These are phyloP conservation scores for Penaeus chinensis DNA, from an alignment of 1,140 invertebrate genomes.

Conservation along the genomic window DNA sequence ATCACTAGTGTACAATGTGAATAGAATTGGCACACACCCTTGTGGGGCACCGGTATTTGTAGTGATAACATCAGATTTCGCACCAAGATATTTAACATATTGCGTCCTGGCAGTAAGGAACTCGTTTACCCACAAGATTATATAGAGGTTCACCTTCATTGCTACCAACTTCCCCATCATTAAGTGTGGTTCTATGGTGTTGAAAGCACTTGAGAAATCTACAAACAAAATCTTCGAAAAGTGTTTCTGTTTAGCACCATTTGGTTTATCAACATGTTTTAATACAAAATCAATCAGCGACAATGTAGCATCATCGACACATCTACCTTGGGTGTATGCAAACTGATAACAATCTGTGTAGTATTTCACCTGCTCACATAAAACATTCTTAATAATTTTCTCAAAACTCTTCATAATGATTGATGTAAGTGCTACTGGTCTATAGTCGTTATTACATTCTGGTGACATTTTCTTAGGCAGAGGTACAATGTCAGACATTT, in stretches of 20 bases:
- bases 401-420: constrained; percentile 29
- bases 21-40: no score
- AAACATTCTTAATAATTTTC: no score
- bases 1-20: no score
- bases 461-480: constrained; percentile 13
- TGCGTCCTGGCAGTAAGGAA: background rate
- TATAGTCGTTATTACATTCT: constrained; percentile 1
- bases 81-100: constrained; percentile 12
- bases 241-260: no score
- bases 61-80: no score
- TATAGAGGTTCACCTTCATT: constrained; percentile 3
- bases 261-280: constrained; percentile 11
- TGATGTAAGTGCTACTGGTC: constrained; percentile 18
- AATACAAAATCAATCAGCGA: background rate
- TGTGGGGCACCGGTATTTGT: no score
- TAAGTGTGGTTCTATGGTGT: constrained; percentile 15
- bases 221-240: no score
- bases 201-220: constrained; percentile 16
- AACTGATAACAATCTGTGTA: no score
- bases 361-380: no score
- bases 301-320: constrained; percentile 12
- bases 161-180: constrained; percentile 2
- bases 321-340: no score
- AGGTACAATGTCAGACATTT: constrained; percentile 19
- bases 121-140: constrained; percentile 2